A percentile compares a stretch with the other conserved stretches of the same genome.
phyloP scores from a whole-genome alignment of 1,140 invertebrate species.

The Drosophila bifasciata region DNA sequence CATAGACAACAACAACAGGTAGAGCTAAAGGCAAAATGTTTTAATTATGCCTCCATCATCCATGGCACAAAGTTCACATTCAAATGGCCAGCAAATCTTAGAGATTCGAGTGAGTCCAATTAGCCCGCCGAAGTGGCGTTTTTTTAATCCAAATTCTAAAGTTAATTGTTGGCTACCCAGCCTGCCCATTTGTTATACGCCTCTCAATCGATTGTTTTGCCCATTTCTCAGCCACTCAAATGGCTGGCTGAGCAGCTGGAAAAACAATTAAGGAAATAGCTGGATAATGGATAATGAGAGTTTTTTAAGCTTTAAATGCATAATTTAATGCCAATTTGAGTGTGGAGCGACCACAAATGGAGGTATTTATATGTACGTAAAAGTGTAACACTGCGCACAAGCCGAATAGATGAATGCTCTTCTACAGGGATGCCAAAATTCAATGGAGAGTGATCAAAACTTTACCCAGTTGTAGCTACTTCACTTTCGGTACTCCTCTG shows the following conservation, averaged over 20 bases:
- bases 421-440: too few relatives aligned
- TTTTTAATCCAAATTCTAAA: constrained; percentile 47
- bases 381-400: constrained; percentile 32
- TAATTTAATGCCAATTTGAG: constrained; percentile 50
- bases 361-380: constrained; percentile 32
- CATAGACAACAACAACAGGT: constrained; percentile 24
- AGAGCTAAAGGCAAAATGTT: constrained; percentile 21
- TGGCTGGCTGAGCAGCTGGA: constrained; percentile 5
- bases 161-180: constrained; percentile 37
- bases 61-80: constrained; percentile 51
- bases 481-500: neutral
- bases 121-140: constrained; percentile 14
- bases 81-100: constrained; percentile 11
- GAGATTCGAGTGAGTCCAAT: constrained; percentile 22
- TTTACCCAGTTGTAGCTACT: too few relatives aligned
- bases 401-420: neutral
- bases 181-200: constrained; percentile 68
- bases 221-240: constrained; percentile 31
- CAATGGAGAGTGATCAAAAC: too few relatives aligned
- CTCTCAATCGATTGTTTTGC: constrained; percentile 43
- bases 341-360: constrained; percentile 36
- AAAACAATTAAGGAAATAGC: constrained; percentile 58
- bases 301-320: constrained; percentile 60
- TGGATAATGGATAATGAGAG: constrained; percentile 35
- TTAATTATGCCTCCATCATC: constrained; percentile 55